Evolutionary conservation across 2,797 vertebrate species (phyloP).

Genomic region (Rhinogobio ventralis): DNA sequence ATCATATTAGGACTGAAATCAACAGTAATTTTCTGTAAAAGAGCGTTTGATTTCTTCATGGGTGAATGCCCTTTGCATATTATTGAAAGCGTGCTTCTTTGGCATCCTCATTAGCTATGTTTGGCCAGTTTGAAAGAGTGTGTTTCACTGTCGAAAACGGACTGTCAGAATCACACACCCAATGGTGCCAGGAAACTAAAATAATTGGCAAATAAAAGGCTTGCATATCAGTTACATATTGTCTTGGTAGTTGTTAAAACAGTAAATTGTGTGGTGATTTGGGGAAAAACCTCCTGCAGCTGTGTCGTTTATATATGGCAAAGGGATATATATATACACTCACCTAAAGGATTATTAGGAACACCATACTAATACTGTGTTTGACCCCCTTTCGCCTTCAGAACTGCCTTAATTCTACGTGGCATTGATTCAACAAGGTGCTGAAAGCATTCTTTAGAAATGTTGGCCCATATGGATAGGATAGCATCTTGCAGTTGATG

Average conservation of each 20-base stretch:
- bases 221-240: conserved; percentile 5
- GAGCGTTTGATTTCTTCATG: conserved; percentile 46
- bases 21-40: conserved; percentile 43
- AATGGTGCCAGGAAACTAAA: conserved; percentile 12
- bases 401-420: too few species aligned
- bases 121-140: conserved; percentile 28
- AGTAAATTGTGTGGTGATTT: not conserved
- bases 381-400: too few species aligned
- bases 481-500: too few species aligned
- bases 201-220: conserved; percentile 9
- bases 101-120: conserved; percentile 40
- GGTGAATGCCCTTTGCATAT: conserved; percentile 53
- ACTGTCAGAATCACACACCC: conserved; percentile 20
- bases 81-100: conserved; percentile 42
- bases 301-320: not conserved
- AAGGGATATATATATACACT: not conserved
- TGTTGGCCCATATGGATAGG: too few species aligned
- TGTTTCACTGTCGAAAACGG: conserved; percentile 48
- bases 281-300: not conserved
- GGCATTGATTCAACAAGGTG: too few species aligned
- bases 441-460: too few species aligned
- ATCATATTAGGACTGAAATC: conserved; percentile 45
- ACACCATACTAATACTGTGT: too few species aligned
- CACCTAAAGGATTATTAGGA: too few species aligned
- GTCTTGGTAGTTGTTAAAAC: not conserved